Conservation (phyloP, 2,888 invertebrate genomes). For the Amphipoea lucens region DNA sequence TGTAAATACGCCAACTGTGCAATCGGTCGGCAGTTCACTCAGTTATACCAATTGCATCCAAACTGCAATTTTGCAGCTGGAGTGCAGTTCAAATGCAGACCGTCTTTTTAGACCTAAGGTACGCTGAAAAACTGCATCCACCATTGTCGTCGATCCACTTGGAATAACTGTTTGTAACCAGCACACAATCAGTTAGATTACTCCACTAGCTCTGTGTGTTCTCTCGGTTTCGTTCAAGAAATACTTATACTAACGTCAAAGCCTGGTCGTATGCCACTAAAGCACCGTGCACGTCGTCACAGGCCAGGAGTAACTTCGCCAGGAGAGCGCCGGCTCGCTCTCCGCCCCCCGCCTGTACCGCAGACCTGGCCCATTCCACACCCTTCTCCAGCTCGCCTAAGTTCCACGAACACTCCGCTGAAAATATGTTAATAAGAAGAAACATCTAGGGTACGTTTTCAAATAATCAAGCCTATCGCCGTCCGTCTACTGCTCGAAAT, state of each 20-base stretch:
- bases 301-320: conserved; percentile 92
- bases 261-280: conserved; percentile 93
- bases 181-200: too few relatives aligned
- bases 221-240: background rate
- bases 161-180: background rate
- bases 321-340: conserved; percentile 93
- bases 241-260: conserved; percentile 90
- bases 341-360: conserved; percentile 93
- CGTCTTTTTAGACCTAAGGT: background rate
- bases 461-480: background rate
- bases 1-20: background rate
- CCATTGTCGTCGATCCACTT: too few relatives aligned
- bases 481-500: background rate
- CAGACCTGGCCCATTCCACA: conserved; percentile 93
- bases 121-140: background rate
- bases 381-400: conserved; percentile 93
- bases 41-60: background rate
- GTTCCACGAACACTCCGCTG: conserved; percentile 94
- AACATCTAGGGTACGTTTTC: background rate
- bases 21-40: background rate
- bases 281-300: conserved; percentile 93
- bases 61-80: background rate
- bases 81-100: background rate
- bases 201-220: background rate
- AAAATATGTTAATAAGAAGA: conserved; percentile 21